A percentile compares a stretch with the other conserved stretches of the same genome.
Evolutionary conservation across 2,113 vertebrate genomes (phyloP).

Genomic region (Eudyptes chrysolophus): DNA sequence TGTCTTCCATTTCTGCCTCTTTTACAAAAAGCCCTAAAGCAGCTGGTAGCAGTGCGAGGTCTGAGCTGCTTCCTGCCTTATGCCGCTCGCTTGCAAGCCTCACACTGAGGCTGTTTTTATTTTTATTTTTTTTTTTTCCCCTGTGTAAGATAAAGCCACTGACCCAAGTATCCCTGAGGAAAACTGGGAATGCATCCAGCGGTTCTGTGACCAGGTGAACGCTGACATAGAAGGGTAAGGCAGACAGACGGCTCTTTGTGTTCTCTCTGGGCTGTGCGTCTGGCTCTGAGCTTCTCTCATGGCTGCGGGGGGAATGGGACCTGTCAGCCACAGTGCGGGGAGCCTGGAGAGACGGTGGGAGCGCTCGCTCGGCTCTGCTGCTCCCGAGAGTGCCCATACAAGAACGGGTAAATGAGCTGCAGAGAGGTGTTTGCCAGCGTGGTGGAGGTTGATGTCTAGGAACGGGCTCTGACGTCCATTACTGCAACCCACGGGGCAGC

Average conservation of each 20-base stretch:
- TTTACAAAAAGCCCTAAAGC: background rate
- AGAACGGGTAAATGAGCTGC: background rate
- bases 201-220: slow-evolving; percentile 85
- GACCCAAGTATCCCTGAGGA: slow-evolving; percentile 78
- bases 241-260: background rate
- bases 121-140: background rate
- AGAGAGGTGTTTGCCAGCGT: rapidly evolving
- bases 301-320: background rate
- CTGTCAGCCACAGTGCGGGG: rapidly evolving
- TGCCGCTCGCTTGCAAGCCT: rapidly evolving
- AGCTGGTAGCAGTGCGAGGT: rapidly evolving
- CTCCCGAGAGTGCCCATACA: rapidly evolving
- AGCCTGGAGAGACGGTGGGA: background rate
- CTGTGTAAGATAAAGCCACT: slow-evolving; percentile 82
- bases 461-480: background rate
- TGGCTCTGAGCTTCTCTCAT: background rate
- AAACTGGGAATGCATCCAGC: slow-evolving; percentile 86
- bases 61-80: background rate
- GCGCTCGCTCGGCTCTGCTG: background rate
- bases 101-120: background rate
- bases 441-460: background rate
- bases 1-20: background rate
- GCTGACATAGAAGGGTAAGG: slow-evolving; percentile 78
- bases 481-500: rapidly evolving
- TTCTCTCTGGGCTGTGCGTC: rapidly evolving